Base-by-base conservation (phyloP, 2,113 vertebrate species). In the Clupea harengus region DNA sequence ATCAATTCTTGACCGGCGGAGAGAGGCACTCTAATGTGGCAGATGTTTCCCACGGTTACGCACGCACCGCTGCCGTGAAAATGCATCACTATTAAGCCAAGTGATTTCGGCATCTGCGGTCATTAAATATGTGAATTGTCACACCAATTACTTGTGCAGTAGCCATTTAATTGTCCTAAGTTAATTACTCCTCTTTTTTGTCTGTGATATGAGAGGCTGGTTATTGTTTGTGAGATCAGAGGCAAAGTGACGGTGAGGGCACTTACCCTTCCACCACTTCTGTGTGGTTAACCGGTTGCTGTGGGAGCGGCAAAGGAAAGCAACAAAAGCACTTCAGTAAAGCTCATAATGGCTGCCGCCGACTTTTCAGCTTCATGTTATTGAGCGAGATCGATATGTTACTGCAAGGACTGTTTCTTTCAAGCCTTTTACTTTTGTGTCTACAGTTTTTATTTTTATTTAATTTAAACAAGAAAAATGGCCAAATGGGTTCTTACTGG, bases 41-140 rank as follows among this genome's bases (percentile, higher is more conserved):
- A 84, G 75, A 89, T 88, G 84, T 90, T 91, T 86, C 67, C 57
- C 28, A 22, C 7, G 44, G 81, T 90, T 84, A 87, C 84, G 90
- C 86, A 88, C 89, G 89, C 86, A 85, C 90, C 90, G 82, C 32
- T 44, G 50, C 67, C 47, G 81, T 67, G 50, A 81, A 89, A 86
- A 91, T 90, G 81, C 85, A 91, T 93, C 90, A 90, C 87, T 85
- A 89, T 93, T 92, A 92, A n/a, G 80, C 85, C 25, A 84, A 91
- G 83, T 87, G 89, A 92, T 85, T 86, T 85, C 87, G 87, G 84
- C 90, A 88, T 90, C 87, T 94, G 90, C 90, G 91, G 89, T 89
- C 91, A 93, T 94, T 94, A 92, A 89, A 88, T 87, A 88, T 87
- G 85, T 92, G 91, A 94, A 90, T 87, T 83, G 93, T 94, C 90